These are phyloP conservation scores for Mohoua ochrocephala DNA, from an alignment of 2,113 vertebrate genomes.

Conservation along the genomic window DNA sequence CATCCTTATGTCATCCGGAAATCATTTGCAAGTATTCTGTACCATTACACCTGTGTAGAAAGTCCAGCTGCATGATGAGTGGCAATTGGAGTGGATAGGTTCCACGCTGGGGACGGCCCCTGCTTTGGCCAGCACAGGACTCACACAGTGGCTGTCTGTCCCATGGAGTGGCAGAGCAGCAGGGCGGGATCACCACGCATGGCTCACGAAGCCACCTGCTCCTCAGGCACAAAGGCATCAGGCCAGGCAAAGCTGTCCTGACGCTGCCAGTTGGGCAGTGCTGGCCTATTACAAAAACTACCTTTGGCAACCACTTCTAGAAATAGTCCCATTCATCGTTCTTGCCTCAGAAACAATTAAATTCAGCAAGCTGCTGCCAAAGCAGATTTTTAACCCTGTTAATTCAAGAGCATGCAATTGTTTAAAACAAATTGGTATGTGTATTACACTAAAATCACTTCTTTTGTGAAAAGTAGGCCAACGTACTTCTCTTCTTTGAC, in stretches of 20 bases:
- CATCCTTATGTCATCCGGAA: neutral
- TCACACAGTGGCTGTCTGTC: accelerated
- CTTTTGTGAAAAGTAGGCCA: conserved; percentile 11
- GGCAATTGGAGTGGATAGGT: neutral
- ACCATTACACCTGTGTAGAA: neutral
- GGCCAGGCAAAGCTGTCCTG: neutral
- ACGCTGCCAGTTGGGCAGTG: neutral
- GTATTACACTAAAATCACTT: conserved; percentile 1
- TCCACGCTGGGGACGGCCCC: accelerated
- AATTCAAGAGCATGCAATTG: conserved; percentile 26
- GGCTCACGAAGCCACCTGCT: neutral
- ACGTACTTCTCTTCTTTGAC: neutral
- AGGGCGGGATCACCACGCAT: neutral
- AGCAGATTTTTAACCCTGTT: conserved; percentile 39
- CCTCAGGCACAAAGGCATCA: neutral
- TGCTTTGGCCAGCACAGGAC: neutral
- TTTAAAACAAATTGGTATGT: conserved; percentile 9
- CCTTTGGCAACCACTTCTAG: conserved; percentile 8
- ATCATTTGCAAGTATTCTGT: neutral
- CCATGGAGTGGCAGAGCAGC: accelerated
- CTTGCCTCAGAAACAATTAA: conserved; percentile 45
- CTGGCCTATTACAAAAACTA: neutral
- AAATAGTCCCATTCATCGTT: neutral
- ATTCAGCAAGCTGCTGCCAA: conserved; percentile 17
- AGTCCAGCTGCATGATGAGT: neutral